phyloP scores from a whole-genome alignment of 2,888 invertebrate genomes.

The Eupithecia insigniata region DNA sequence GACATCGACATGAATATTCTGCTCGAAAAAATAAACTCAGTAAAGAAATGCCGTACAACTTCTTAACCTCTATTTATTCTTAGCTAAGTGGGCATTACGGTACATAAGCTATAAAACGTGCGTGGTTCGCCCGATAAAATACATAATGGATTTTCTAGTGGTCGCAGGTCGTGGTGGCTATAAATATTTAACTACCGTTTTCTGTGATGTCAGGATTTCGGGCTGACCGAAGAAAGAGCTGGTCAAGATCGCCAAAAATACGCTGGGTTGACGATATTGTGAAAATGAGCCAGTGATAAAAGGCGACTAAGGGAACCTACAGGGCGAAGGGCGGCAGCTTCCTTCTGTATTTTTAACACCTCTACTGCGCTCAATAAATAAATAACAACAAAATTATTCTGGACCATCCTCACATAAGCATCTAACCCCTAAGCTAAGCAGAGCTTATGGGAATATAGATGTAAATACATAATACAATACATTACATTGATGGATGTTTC shows the following conservation, averaged over 20 bases:
- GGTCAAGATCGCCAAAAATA: not conserved
- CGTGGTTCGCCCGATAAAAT: conserved; percentile 36
- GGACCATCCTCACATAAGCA: no score
- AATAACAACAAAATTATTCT: no score
- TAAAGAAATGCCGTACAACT: conserved; percentile 2
- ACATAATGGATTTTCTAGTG: conserved; percentile 30
- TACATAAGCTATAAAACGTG: conserved; percentile 36
- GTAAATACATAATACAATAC: no score
- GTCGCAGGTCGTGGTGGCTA: conserved; percentile 17
- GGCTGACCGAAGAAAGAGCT: not conserved
- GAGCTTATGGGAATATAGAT: no score
- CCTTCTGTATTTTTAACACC: no score
- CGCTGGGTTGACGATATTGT: not conserved
- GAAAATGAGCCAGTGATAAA: no score
- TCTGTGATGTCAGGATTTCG: not conserved
- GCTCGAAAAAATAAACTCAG: not conserved
- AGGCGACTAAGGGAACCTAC: no score
- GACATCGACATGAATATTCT: not conserved
- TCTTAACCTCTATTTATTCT: conserved; percentile 17
- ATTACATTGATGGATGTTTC: no score
- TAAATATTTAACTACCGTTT: conserved; percentile 8
- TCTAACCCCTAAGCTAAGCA: no score
- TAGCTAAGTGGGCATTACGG: conserved; percentile 34
- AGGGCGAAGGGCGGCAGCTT: no score
- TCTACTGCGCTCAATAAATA: no score